Percentiles rank a stretch among this genome's conserved stretches.
Conservation (phyloP, 53 echinoderm and acorn worm genomes). For the Actinopyga echinites region DNA sequence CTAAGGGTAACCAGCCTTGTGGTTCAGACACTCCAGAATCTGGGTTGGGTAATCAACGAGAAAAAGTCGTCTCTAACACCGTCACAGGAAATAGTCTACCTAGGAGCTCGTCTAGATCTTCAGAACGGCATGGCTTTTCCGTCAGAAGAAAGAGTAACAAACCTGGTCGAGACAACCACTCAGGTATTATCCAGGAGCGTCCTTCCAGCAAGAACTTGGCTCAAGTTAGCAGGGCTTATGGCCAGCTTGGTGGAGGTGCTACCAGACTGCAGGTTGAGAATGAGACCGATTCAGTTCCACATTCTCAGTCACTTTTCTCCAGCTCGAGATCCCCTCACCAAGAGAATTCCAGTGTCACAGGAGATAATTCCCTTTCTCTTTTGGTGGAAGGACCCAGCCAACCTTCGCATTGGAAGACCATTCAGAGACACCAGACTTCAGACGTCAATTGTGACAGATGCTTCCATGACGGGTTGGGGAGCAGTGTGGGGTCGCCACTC, state of each 20-base stretch:
- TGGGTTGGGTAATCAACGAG: background rate
- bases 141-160: too few relatives aligned
- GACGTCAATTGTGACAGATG: constrained; percentile 26
- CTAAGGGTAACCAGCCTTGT: background rate
- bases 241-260: constrained; percentile 36
- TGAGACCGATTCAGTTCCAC: constrained; percentile 39
- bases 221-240: background rate
- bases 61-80: background rate
- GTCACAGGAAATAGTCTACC: background rate
- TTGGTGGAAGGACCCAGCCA: background rate
- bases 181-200: background rate
- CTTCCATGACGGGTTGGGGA: constrained; percentile 47
- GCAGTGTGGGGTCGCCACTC: background rate
- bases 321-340: background rate
- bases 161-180: too few relatives aligned
- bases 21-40: background rate
- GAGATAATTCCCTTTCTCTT: background rate
- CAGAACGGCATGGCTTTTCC: too few relatives aligned
- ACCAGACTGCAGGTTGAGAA: constrained; percentile 3
- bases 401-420: constrained; percentile 18
- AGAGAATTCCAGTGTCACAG: constrained; percentile 1
- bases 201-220: background rate
- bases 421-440: too few relatives aligned
- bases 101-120: background rate
- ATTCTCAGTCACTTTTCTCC: constrained; percentile 7